Evolutionary conservation across 1,140 invertebrate species (phyloP), one percentile per base, ranked within the genome.

Genomic region (Hydropsyche tenuis): DNA sequence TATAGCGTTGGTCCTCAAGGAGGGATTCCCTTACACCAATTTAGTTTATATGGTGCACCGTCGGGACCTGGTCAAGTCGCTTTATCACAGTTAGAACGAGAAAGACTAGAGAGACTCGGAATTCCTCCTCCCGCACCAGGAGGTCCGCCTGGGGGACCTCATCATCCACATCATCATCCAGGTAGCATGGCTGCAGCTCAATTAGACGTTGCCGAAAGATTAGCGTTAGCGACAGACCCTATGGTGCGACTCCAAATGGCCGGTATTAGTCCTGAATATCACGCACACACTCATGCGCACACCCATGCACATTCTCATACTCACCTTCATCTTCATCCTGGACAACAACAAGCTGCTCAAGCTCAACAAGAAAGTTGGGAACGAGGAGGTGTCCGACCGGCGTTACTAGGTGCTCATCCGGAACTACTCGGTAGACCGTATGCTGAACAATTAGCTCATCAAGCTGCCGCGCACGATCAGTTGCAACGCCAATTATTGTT

Each of bases 281-380:
- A 93, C 81, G 91, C 91, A 78, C 92, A 94, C 82, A 92, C 91
- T 70, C 93, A 95, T 82, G 92, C 92, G 65, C 92, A 94, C 84
- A 93, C 86, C 73, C 87, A 88, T 79, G 87, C 93, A 78, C 95
- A 96, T 86, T 93, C 94, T 79, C 95, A 96, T 87, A 93, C 93
- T 78, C 94, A 95, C 87, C 90, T 95, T 81, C 94, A 95, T 86
- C 89, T 95, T 81, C 93, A 94, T 86, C 92, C 91, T 79, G 92
- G 91, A 81, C 92, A 92, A 85, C 92, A 94, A 82, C 92, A 94
- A 82, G 90, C 89, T 79, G 85, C 86, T 77, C 90, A 90, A 81
- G 91, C 90, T 74, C 91, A 90, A 75, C 88, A 89, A 82, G 88
- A 90, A 81, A 89, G 90, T 78, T 81, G 65, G 78, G 85, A 73